Evolutionary conservation across 2,797 vertebrate genomes (phyloP).

Genomic region (Leucoraja ocellata): DNA sequence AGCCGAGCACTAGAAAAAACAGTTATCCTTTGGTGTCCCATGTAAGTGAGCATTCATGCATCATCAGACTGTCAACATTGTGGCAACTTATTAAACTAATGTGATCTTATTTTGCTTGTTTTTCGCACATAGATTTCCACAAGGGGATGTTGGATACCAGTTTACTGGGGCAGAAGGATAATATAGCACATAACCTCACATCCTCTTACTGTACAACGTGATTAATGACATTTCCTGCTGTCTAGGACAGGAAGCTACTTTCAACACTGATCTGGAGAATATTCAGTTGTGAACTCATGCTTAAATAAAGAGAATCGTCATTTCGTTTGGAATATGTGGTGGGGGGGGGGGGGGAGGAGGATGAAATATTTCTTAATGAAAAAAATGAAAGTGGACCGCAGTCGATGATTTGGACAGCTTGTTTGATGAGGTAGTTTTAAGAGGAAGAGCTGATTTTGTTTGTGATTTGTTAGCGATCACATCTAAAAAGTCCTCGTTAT

Average conservation of each 20-base stretch:
- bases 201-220: background rate
- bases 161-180: background rate
- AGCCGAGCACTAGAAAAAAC: background rate
- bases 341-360: too few relatives aligned
- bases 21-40: background rate
- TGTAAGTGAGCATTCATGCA: background rate
- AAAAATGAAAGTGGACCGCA: too few relatives aligned
- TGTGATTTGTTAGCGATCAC: too few relatives aligned
- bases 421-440: too few relatives aligned
- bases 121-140: background rate
- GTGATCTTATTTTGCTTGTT: background rate
- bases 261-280: background rate
- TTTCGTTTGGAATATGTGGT: background rate
- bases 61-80: too few relatives aligned
- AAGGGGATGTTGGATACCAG: background rate
- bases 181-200: background rate
- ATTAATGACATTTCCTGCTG: background rate
- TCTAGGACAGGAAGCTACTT: background rate
- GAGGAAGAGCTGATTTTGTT: too few relatives aligned
- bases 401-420: too few relatives aligned
- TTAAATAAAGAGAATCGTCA: background rate
- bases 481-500: too few relatives aligned
- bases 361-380: background rate
- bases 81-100: too few relatives aligned
- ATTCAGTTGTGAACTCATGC: background rate